A percentile compares a stretch with the other conserved stretches of the same genome.
Conservation (phyloP, 30 jellyfish, hydroid and myxozoan species). For the Chironex yamaguchii region DNA sequence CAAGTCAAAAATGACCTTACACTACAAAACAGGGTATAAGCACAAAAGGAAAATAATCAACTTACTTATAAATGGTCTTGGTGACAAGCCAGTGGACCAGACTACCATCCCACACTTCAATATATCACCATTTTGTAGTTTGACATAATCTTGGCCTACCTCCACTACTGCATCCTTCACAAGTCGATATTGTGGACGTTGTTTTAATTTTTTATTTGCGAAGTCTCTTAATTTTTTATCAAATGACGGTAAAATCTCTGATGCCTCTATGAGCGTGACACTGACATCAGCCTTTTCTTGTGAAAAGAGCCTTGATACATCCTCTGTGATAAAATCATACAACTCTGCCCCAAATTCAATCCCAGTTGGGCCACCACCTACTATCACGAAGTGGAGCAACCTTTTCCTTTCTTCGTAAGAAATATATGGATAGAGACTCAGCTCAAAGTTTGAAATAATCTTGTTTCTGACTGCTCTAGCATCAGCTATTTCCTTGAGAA, state of each 20-base stretch:
- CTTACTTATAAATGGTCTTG: constrained; percentile 78
- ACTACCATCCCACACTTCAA: constrained; percentile 93
- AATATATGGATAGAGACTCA: constrained; percentile 78
- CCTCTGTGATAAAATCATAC: constrained; percentile 95
- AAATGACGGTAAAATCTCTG: constrained; percentile 91
- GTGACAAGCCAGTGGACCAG: constrained; percentile 98
- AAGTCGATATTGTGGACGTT: constrained; percentile 70
- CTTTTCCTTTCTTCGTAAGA: constrained; percentile 78
- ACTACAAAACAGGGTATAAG: not conserved
- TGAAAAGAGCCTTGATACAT: constrained; percentile 88
- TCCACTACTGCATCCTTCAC: constrained; percentile 84
- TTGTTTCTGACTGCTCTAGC: constrained; percentile 89
- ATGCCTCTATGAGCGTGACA: constrained; percentile 94
- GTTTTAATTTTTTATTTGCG: constrained; percentile 81
- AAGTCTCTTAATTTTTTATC: constrained; percentile 81
- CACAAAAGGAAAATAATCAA: not conserved
- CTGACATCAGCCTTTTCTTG: constrained; percentile 83
- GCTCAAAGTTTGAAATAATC: constrained; percentile 88
- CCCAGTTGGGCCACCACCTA: constrained; percentile 99
- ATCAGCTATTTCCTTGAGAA: constrained; percentile 92
- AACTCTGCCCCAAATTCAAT: constrained; percentile 98
- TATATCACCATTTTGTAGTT: constrained; percentile 76
- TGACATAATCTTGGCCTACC: constrained; percentile 82
- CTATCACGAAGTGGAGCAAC: constrained; percentile 91
- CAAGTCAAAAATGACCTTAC: not conserved